Evolutionary conservation across 1,140 invertebrate species (phyloP).

Genomic region (Zophobas morio): DNA sequence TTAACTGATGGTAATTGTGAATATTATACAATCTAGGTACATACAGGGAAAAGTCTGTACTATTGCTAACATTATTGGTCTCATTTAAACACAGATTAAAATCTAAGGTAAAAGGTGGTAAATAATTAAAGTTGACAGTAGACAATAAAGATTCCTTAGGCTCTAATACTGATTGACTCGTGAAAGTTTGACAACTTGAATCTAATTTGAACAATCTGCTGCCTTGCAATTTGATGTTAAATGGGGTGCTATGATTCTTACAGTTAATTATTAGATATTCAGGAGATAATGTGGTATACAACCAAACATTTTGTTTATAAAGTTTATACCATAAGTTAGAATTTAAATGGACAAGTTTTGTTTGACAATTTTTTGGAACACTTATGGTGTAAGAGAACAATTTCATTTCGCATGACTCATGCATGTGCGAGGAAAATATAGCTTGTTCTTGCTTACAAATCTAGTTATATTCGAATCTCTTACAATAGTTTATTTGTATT

Average conservation of each 20-base stretch:
- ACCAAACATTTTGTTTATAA: constrained; percentile 6
- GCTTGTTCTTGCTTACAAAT: constrained; percentile 1
- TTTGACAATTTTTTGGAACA: neutral
- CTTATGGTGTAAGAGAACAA: neutral
- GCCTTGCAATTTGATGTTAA: neutral
- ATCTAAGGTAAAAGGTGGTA: neutral
- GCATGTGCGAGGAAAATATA: neutral
- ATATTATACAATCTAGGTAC: neutral
- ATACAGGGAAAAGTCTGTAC: neutral
- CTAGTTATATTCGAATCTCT: neutral
- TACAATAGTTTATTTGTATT: neutral
- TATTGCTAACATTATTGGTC: neutral
- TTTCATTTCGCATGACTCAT: neutral
- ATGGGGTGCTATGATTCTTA: neutral
- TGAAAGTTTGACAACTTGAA: constrained; percentile 1
- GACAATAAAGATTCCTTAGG: neutral
- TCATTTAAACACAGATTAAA: constrained; percentile 1
- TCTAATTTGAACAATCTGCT: neutral
- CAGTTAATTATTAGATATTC: neutral
- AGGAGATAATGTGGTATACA: neutral
- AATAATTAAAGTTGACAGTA: neutral
- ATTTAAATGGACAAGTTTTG: neutral
- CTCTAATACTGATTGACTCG: neutral
- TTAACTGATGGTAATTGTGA: neutral
- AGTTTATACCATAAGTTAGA: neutral